Base-by-base conservation (phyloP, 2,113 vertebrate species). In the Illadopsis cleaveri region DNA sequence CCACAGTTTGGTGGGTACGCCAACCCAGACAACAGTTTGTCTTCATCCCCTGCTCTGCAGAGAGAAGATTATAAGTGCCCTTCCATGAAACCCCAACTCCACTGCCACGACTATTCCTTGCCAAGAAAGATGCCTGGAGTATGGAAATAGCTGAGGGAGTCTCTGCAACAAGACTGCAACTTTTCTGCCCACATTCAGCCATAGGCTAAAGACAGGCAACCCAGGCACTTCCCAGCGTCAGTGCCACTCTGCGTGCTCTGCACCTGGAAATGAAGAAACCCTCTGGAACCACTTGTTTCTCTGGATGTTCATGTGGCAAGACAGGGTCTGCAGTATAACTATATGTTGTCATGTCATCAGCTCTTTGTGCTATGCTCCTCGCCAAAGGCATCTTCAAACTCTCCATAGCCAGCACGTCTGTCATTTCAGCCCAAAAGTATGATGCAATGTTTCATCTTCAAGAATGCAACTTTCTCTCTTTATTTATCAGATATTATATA, bases 331-430 rank as follows among this genome's bases (percentile, higher is more conserved):
- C 37, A 57, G 27, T 72, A 28, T 24, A 33, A 45, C 15, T 4
- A 2, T 11, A n/a, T 6, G 9, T 22, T n/a, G 25, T 40, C 19
- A 50, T 30, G 19, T 42, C 61, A 66, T 15, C 51, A 65, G 78
- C 33, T 25, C 15, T 61, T 79, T 47, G 33, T 47, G n/a, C 56
- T 75, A 5, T 19, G 18, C 27, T 70, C 30, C 23, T 15, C 38
- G 22, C 8, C 81, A 79, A 70, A 90, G 20, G 16, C n/a, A 61
- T 44, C 22, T 79, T 66, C 57, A 48, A 2, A 61, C 11, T 76
- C 20, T 61, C 61, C 12, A 1, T 10, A 86, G 54, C 4, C 0
- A 1, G 6, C 27, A 58, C 2, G 5, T 42, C 62, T 68, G 31
- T 66, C 68, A 15, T 54, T 58, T 82, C 38, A 78, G 48, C 14